Evolutionary conservation across 2,113 vertebrate genomes (phyloP).

Genomic region (Hiodon tergisus): DNA sequence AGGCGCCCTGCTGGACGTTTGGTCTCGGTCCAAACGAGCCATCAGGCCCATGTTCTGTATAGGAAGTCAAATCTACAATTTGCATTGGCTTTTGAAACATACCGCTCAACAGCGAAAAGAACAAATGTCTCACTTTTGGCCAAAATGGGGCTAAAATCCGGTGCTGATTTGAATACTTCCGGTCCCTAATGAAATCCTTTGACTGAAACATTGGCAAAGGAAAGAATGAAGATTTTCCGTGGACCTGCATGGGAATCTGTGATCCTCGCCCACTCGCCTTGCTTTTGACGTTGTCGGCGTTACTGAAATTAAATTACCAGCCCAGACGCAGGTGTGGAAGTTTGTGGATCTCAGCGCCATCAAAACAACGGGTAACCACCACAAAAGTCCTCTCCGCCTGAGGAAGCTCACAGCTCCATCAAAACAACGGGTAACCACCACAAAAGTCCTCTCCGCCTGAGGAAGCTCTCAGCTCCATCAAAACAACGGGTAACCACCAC

Average conservation of each 20-base stretch:
- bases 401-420: too few relatives aligned
- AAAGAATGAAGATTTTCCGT: constrained; percentile 89
- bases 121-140: constrained; percentile 72
- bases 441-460: too few relatives aligned
- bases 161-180: constrained; percentile 64
- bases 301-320: too few relatives aligned
- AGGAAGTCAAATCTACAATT: constrained; percentile 67
- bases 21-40: constrained; percentile 66
- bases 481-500: too few relatives aligned
- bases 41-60: constrained; percentile 48
- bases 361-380: too few relatives aligned
- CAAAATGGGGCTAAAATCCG: constrained; percentile 75
- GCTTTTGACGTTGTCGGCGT: too few relatives aligned
- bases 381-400: too few relatives aligned
- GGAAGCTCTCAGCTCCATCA: too few relatives aligned
- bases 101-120: constrained; percentile 63
- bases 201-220: constrained; percentile 85
- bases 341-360: too few relatives aligned
- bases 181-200: constrained; percentile 84
- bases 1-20: constrained; percentile 33
- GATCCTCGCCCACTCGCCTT: constrained; percentile 28
- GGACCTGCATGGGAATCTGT: constrained; percentile 88
- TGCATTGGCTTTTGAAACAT: constrained; percentile 55
- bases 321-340: too few relatives aligned
- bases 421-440: too few relatives aligned